Percentiles rank a stretch among this genome's conserved stretches.
phyloP scores from a whole-genome alignment of 2,888 invertebrate genomes.

The Abrostola tripartita region DNA sequence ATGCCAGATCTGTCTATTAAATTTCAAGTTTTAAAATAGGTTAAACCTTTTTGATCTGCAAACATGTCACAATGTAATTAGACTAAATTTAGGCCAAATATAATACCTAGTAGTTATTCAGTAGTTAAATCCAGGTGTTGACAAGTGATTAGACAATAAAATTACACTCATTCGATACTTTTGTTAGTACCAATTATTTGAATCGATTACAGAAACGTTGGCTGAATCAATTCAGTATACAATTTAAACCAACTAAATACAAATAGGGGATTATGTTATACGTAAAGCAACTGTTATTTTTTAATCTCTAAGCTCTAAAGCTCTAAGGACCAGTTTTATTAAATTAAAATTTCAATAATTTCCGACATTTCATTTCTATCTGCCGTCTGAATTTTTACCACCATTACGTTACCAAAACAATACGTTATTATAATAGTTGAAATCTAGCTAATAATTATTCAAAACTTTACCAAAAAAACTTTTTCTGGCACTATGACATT shows the following conservation, averaged over 20 bases:
- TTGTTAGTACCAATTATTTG: constrained; percentile 15
- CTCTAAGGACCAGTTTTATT: not conserved
- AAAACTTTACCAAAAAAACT: too few relatives aligned
- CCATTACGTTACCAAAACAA: too few relatives aligned
- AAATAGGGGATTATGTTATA: too few relatives aligned
- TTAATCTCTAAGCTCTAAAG: not conserved
- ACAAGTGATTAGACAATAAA: constrained; percentile 78
- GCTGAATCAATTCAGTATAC: not conserved
- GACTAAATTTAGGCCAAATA: constrained; percentile 52
- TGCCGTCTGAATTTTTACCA: too few relatives aligned
- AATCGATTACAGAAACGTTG: not conserved
- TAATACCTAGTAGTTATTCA: constrained; percentile 40
- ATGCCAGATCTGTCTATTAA: too few relatives aligned
- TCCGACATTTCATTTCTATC: too few relatives aligned
- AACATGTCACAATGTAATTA: constrained; percentile 21
- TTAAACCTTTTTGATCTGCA: constrained; percentile 33
- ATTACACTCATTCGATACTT: constrained; percentile 46
- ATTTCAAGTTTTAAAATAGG: not conserved
- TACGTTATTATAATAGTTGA: too few relatives aligned
- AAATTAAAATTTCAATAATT: too few relatives aligned
- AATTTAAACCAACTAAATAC: too few relatives aligned
- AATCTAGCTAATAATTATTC: too few relatives aligned
- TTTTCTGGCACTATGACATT: too few relatives aligned
- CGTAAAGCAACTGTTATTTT: not conserved
- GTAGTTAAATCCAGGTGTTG: constrained; percentile 45